Percentiles rank a stretch among this genome's conserved stretches.
phyloP scores from a whole-genome alignment of 2,113 vertebrate species.

The Willisornis vidua region DNA sequence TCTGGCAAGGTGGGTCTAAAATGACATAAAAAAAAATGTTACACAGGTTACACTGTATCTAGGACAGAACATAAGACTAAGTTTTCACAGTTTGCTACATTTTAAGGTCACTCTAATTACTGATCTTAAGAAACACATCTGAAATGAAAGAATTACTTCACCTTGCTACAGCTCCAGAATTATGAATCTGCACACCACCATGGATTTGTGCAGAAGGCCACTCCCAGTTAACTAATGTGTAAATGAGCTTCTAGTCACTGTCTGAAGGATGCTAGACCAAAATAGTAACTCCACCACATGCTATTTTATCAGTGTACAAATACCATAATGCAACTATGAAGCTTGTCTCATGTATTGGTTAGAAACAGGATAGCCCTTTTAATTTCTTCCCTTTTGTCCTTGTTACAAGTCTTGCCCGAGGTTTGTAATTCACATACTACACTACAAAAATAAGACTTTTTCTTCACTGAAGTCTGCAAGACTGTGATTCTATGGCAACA shows the following conservation, averaged over 20 bases:
- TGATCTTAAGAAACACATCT: background rate
- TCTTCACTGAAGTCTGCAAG: background rate
- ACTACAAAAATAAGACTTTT: background rate
- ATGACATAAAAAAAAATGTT: conserved; percentile 50
- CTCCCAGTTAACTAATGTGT: background rate
- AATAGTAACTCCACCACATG: background rate
- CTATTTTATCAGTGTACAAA: background rate
- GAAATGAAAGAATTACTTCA: background rate
- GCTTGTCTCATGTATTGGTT: background rate
- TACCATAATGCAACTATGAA: background rate
- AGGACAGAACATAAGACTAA: background rate
- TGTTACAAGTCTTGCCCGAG: background rate
- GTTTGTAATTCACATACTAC: background rate
- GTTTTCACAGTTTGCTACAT: background rate
- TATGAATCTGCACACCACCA: background rate
- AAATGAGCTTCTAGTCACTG: background rate
- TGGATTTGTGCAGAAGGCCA: background rate
- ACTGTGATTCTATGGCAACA: background rate
- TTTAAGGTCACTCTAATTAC: background rate
- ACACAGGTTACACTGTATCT: background rate
- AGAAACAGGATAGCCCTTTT: background rate
- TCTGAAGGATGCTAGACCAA: background rate
- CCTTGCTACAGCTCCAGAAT: background rate
- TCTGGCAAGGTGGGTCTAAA: conserved; percentile 93
- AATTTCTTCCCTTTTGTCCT: background rate